Evolutionary conservation across 2,797 vertebrate species (phyloP), one percentile per base, ranked within the genome.

Genomic region (Brotula barbata): DNA sequence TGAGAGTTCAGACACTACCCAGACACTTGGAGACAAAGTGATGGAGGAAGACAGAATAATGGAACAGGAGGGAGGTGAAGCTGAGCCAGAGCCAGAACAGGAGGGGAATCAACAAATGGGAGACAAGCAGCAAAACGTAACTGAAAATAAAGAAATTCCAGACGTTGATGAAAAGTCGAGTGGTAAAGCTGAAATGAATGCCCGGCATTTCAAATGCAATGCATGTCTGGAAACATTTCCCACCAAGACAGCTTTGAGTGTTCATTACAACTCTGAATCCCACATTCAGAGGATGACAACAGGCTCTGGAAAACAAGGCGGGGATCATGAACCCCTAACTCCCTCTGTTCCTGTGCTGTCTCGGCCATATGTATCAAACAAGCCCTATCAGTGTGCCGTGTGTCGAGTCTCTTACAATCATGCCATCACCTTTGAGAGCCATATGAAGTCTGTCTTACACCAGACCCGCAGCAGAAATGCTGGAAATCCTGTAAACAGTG

Each of bases 351-450:
- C 85, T 39, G 58, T 80, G 60, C 57, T 83, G 42, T 61, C 87
- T 73, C 88, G 90, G 72, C 91, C 90, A 48, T 93, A 87, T 66
- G 68, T 90, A 69, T 90, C 91, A 48, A 91, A 93, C 86, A 97
- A 96, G 85, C 95, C 94, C 53, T 97, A 95, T 80, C 94, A 95
- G 86, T 97, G 95, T 82, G 92, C 93, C 0, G 82, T 93, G 37
- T 97, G 95, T 88, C 88, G 94, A 19, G 94, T 97, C 65, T 95
- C 95, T 22, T 97, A 96, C 87, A 96, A 95, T 88, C 94, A 96
- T 78, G 94, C 94, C 84, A 95, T 95, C 71, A 95, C 94, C 16
- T 85, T 96, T 17, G 95, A 96, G 91, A 96, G 91, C 87, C 92
- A 93, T 88, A 89, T 93, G 84, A 92, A 92, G 68, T 92, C 94